phyloP scores from a whole-genome alignment of 23 tunicate species.

The Halocynthia roretzi region DNA sequence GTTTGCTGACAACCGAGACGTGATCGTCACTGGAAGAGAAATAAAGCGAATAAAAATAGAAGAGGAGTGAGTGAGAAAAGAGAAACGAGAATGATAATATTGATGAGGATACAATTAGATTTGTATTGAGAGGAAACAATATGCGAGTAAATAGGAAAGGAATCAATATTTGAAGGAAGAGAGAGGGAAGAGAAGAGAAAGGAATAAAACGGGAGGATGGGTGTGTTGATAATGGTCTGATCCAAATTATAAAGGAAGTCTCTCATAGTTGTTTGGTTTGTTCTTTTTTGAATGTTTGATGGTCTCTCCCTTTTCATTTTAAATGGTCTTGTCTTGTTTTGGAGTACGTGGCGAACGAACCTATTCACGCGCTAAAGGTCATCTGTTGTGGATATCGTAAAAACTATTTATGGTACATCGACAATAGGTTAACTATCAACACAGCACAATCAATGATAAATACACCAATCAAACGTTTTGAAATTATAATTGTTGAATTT shows the following conservation, averaged over 20 bases:
- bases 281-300: not conserved
- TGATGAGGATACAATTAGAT: no score
- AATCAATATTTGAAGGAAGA: not conserved
- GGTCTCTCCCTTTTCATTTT: not conserved
- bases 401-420: not conserved
- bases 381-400: not conserved
- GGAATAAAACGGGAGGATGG: not conserved
- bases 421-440: not conserved
- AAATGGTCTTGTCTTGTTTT: constrained; percentile 32
- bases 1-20: not conserved
- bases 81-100: not conserved
- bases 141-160: constrained; percentile 8
- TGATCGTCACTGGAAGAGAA: not conserved
- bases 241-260: constrained; percentile 9
- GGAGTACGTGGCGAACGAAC: constrained; percentile 39
- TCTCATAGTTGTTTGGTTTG: not conserved
- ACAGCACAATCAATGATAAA: not conserved
- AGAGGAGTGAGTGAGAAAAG: not conserved
- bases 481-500: no score
- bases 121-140: not conserved
- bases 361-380: constrained; percentile 26
- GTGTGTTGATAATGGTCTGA: not conserved
- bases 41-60: constrained; percentile 1
- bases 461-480: no score
- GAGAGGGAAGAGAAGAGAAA: not conserved